These are phyloP conservation scores for Polydrusus pterygomalis DNA, from an alignment of 2,888 invertebrate species.

Conservation along the genomic window DNA sequence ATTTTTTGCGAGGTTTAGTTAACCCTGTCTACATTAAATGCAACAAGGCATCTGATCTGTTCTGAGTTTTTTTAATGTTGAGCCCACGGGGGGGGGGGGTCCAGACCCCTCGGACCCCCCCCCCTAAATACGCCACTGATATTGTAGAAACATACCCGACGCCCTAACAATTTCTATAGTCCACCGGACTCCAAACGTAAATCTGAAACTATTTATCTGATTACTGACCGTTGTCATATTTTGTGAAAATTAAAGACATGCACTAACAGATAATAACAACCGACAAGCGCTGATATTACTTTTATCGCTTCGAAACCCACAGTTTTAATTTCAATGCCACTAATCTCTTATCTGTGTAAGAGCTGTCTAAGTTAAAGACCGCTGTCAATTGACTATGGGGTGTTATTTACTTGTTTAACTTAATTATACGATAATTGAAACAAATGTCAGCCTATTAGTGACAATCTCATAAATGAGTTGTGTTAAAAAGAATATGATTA, in stretches of 20 bases:
- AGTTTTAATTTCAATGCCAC: slow-evolving; percentile 26
- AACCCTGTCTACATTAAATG: no score
- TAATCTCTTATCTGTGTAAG: slow-evolving; percentile 44
- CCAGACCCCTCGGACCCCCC: no score
- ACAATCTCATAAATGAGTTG: slow-evolving; percentile 38
- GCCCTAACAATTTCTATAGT: no score
- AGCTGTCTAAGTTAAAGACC: slow-evolving; percentile 25
- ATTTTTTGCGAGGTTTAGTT: no score
- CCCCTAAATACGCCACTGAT: no score
- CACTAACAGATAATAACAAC: slow-evolving; percentile 16
- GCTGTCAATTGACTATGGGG: slow-evolving; percentile 47
- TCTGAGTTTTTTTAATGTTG: no score
- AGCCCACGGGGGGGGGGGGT: no score
- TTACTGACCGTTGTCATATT: neutral
- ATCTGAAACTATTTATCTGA: neutral
- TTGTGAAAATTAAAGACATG: slow-evolving; percentile 12
- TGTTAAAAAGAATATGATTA: slow-evolving; percentile 29
- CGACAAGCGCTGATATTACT: slow-evolving; percentile 4
- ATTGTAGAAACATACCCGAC: no score
- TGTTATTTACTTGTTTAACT: slow-evolving; percentile 58
- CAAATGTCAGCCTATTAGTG: slow-evolving; percentile 54
- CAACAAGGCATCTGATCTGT: no score
- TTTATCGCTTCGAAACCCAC: slow-evolving; percentile 41
- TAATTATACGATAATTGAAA: slow-evolving; percentile 58
- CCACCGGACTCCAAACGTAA: neutral